Evolutionary conservation across 1,140 invertebrate species (phyloP), one percentile per base, ranked within the genome.

Genomic region (Globodera rostochiensis): DNA sequence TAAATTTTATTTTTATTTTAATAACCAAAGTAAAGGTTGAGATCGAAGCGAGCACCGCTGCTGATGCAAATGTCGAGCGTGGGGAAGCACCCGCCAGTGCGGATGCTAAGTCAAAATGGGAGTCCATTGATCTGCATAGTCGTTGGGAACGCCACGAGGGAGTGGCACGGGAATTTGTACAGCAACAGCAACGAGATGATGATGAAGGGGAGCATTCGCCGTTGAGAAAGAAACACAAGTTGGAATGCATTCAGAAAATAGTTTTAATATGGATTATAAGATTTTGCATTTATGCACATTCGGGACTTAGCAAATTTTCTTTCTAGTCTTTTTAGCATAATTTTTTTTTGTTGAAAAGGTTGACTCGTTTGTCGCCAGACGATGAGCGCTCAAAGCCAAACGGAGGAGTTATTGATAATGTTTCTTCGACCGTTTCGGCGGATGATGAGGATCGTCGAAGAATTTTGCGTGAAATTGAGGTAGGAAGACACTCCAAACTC

Each of bases 381-480:
- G 47, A 9, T 64, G 47, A 73, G 15, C 15, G 19, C n/a, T 70
- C 47, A 46, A 36, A 49, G 53, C 9, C 19, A 50, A 47, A 36
- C 80, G 67, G 45, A 57, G 66, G 49, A 7, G 66, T 19, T 64
- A 15, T 4, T 64, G 57, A 57, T 21, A 19, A 7, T 9, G 46
- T 50, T 8, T 4, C 7, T 46, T 36, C 47, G 4, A 25, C 64
- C 8, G 60, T 11, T 15, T n/a, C 11, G 6, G 57, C 21, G 79
- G 77, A 67, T 50, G 86, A 90, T 8, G 87, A 88, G 64, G 86
- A 86, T 71, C 66, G 86, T 19, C 64, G 87, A 70, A 77, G 80
- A 71, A 49, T 89, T 71, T 81, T 90, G 3, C 46, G 88, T n/a
- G 88, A 90, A 60, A 81, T 89, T 69, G 88, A 89, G 79, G 88